Evolutionary conservation across 2,113 vertebrate genomes (phyloP).

Genomic region (Bujurquina vittata): DNA sequence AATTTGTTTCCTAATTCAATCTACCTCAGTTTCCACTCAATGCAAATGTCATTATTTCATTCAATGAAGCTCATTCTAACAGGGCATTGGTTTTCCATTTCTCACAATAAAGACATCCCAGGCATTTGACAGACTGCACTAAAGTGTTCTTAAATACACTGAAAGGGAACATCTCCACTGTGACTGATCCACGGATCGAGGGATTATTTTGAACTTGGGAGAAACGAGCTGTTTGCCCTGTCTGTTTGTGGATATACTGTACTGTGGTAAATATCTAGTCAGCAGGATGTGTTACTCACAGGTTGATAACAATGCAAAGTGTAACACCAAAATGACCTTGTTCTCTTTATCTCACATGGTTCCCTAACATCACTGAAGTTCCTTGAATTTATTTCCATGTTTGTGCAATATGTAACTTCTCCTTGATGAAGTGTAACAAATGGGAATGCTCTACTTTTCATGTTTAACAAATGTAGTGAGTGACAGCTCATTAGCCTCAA

Average conservation of each 20-base stretch:
- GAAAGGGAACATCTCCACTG: conserved; percentile 18
- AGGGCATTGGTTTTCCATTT: conserved; percentile 21
- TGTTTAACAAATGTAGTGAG: conserved; percentile 23
- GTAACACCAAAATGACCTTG: conserved; percentile 46
- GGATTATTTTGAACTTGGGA: not conserved
- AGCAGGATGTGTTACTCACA: conserved; percentile 20
- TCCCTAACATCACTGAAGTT: conserved; percentile 36
- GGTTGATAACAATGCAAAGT: conserved; percentile 10
- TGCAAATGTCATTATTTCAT: conserved; percentile 44
- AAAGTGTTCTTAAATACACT: conserved; percentile 36
- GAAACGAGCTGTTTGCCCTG: not conserved
- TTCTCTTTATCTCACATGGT: conserved; percentile 8
- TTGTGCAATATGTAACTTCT: conserved; percentile 69
- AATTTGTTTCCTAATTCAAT: conserved; percentile 61
- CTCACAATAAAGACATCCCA: not conserved
- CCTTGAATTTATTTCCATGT: conserved; percentile 40
- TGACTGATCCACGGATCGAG: conserved; percentile 24
- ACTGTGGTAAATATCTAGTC: conserved; percentile 4
- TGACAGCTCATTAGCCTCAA: conserved; percentile 24
- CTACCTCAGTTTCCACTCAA: conserved; percentile 76
- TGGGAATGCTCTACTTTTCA: conserved; percentile 29
- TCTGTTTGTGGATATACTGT: not conserved
- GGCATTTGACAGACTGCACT: conserved; percentile 15
- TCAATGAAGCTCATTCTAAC: conserved; percentile 5
- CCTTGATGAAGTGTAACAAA: conserved; percentile 38